Conservation (phyloP, 2,888 invertebrate species). For the Tiphia femorata region DNA sequence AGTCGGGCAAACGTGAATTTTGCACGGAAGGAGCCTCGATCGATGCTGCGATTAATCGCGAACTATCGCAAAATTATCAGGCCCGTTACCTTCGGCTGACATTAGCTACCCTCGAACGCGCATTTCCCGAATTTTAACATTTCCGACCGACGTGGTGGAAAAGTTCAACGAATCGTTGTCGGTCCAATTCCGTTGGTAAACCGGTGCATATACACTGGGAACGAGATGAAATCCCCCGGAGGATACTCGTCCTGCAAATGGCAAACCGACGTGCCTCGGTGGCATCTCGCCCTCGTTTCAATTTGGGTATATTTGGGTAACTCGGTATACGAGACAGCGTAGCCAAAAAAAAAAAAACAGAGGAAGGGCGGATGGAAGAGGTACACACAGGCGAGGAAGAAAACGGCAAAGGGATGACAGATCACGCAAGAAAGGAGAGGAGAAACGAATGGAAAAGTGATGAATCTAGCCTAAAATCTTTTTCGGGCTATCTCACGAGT, state of each 20-base stretch:
- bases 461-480: no score
- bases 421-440: no score
- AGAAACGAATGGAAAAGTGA: no score
- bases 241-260: conserved; percentile 32
- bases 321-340: conserved; percentile 6
- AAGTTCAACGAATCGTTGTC: conserved; percentile 27
- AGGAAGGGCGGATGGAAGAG: not conserved
- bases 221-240: conserved; percentile 31
- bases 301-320: conserved; percentile 29
- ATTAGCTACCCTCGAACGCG: not conserved
- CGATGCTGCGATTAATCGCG: no score
- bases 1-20: conserved; percentile 11
- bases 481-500: no score
- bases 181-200: conserved; percentile 30
- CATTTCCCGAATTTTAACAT: conserved; percentile 23
- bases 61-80: no score
- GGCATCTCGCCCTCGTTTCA: conserved; percentile 28
- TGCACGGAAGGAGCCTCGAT: conserved; percentile 9
- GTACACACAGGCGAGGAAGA: not conserved
- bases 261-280: conserved; percentile 13
- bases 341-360: conserved; percentile 4
- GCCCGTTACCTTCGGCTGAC: not conserved
- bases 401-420: no score
- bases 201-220: conserved; percentile 16
- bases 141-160: conserved; percentile 3